Base-by-base conservation (phyloP, 2,797 vertebrate species). In the Pseudochaenichthys georgianus region DNA sequence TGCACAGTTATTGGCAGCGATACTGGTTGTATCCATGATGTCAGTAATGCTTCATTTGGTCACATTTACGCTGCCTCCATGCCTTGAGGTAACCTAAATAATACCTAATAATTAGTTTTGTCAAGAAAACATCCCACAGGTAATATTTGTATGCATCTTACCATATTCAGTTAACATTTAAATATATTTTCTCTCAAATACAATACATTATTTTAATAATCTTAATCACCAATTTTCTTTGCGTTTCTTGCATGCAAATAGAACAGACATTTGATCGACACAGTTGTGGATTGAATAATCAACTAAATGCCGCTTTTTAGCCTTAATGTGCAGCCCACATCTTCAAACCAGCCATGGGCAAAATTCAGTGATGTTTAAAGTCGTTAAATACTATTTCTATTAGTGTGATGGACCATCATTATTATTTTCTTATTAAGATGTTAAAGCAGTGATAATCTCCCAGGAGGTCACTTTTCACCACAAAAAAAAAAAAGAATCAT, bases 1-100 rank as follows among this genome's bases (percentile, higher is more conserved):
- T 48, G 53, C 16, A 3, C 2, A 3, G 19, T 70, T 60, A 64
- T 57, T 80, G 78, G 79, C 77, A 77, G 67, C 9, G 3, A n/a
- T 62, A 50, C 52, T 54, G 12, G 58, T 77, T 45, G 31, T 58
- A 9, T 72, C 50, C 47, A 47, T 66, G 66, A 75, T 75, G 57
- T 73, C 70, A 47, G 76, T 28, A 53, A 57, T 58, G 12, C 34
- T 71, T 70, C 47, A 47, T 11, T 42, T 17, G 64, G 48, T n/a
- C 0, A 21, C 47, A 48, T 54, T 60, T 34, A 45, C 3, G 0
- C 23, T 34, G 48, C 63, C 41, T 65, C 13, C 34, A 10, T 66
- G 45, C 13, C 3, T 63, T 41, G 12, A 28, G 75, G 42, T 51
- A 38, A 38, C 34, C 34, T 38, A 9, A 38, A 6, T 38, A 38